These are phyloP conservation scores for Cremastinae sp. DNA, from an alignment of 2,888 invertebrate species.

Conservation along the genomic window DNA sequence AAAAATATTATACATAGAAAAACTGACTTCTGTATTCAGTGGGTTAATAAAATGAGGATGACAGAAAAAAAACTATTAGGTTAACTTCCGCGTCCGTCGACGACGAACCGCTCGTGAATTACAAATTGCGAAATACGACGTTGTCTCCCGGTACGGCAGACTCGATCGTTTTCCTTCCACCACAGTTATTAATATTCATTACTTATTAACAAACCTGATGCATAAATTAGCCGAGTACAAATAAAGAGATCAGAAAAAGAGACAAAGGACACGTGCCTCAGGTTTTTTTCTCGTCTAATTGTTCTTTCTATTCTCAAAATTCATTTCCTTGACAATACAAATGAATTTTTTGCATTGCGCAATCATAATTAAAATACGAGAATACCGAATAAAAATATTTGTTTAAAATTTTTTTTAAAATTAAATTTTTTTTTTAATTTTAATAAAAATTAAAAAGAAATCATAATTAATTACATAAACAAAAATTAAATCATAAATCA, in stretches of 20 bases:
- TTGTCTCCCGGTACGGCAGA: conserved; percentile 62
- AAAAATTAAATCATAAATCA: too few relatives aligned
- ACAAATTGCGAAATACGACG: conserved; percentile 75
- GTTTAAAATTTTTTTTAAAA: conserved; percentile 4
- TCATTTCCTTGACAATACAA: too few relatives aligned
- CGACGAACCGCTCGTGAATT: conserved; percentile 69
- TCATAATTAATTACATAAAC: too few relatives aligned
- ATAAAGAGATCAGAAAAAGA: conserved; percentile 56
- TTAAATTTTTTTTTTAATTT: not conserved
- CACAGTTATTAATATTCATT: conserved; percentile 80
- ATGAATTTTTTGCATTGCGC: too few relatives aligned
- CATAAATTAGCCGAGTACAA: conserved; percentile 73
- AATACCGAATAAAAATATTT: too few relatives aligned
- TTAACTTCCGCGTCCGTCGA: conserved; percentile 11
- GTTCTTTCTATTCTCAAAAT: too few relatives aligned
- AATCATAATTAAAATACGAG: too few relatives aligned
- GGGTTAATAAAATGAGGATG: not conserved
- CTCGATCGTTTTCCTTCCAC: conserved; percentile 65
- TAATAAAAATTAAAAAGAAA: too few relatives aligned
- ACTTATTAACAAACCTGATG: conserved; percentile 78
- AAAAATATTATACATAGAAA: too few relatives aligned
- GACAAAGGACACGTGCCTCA: conserved; percentile 30
- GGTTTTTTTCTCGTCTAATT: not conserved
- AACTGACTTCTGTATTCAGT: too few relatives aligned
- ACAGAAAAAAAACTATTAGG: conserved; percentile 1